Percentiles rank a stretch among this genome's conserved stretches.
Conservation (phyloP, 2,888 invertebrate species). For the Parnassius apollo region DNA sequence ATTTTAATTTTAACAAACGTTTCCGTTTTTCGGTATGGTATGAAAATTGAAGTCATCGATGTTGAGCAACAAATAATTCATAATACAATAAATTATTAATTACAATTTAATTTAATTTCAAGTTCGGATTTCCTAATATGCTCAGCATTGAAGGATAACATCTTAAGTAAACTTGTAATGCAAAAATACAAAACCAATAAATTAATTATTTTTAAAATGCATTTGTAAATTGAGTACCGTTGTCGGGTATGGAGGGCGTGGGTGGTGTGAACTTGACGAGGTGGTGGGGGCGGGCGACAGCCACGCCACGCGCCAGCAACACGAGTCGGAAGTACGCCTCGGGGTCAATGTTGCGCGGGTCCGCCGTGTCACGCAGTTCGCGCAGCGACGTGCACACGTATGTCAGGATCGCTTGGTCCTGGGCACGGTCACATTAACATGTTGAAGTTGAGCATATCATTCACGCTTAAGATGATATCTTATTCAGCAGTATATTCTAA, state of each 20-base stretch:
- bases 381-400: conserved; percentile 87
- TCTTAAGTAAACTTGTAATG: too few species aligned
- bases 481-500: too few species aligned
- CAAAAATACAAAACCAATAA: not conserved
- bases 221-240: conserved; percentile 42
- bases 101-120: too few species aligned
- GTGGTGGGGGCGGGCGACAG: conserved; percentile 90
- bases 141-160: too few species aligned
- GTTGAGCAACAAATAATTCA: too few species aligned
- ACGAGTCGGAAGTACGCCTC: conserved; percentile 95
- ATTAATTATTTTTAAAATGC: not conserved
- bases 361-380: conserved; percentile 82
- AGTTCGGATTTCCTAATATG: too few species aligned
- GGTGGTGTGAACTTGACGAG: conserved; percentile 77
- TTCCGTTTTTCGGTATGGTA: too few species aligned
- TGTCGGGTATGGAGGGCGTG: conserved; percentile 56
- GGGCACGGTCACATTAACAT: not conserved
- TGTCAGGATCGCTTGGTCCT: conserved; percentile 92
- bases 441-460: too few species aligned
- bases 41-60: too few species aligned
- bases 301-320: conserved; percentile 91
- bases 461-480: too few species aligned
- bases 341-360: conserved; percentile 89
- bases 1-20: too few species aligned
- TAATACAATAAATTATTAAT: too few species aligned